phyloP scores from a whole-genome alignment of 2,113 vertebrate genomes.

The mouse (Mus musculus) region GRCm39 chrX:98496501-98497000 shows the following conservation, averaged over 20 bases:
- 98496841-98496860: neutral
- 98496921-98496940: neutral
- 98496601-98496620: neutral
- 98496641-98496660: neutral
- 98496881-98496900: neutral
- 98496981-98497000: neutral
- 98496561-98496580: neutral
- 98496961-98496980: neutral
- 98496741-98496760: neutral
- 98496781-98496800: neutral
- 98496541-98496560: neutral
- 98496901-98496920: neutral
- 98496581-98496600: neutral
- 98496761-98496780: neutral
- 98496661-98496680: slow-evolving; percentile 2
- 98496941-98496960: neutral
- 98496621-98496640: neutral
- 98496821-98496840: neutral
- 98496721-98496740: neutral
- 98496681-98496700: slow-evolving; percentile 22
- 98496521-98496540: slow-evolving; percentile 14
- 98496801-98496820: neutral
- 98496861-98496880: neutral
- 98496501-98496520: neutral
- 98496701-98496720: neutral